These are phyloP conservation scores for Gymnogyps californianus DNA, from an alignment of 2,113 vertebrate species.

Conservation along the genomic window DNA sequence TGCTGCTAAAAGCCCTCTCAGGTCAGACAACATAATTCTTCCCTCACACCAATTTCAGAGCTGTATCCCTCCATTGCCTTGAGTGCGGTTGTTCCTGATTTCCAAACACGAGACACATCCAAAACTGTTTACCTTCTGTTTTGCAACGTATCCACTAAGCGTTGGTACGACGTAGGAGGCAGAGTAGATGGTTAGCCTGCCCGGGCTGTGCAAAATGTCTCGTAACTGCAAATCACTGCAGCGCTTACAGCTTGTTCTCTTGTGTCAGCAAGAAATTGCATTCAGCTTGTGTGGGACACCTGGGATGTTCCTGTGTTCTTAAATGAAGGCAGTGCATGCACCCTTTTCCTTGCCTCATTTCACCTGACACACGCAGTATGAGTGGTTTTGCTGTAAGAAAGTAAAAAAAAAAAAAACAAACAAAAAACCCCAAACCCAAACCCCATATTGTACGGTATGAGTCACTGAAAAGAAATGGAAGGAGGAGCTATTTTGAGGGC, in stretches of 20 bases:
- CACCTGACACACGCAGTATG: not conserved
- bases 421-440: not conserved
- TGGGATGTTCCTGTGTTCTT: not conserved
- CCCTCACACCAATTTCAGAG: not conserved
- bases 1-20: not conserved
- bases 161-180: not conserved
- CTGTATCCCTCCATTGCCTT: not conserved
- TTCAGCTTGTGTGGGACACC: not conserved
- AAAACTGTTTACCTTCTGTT: not conserved
- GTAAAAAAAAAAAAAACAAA: not conserved
- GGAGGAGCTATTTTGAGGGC: constrained; percentile 24
- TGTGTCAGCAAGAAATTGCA: not conserved
- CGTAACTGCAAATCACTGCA: not conserved
- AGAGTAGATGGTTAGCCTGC: not conserved
- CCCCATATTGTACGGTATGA: not conserved
- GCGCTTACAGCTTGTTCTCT: not conserved
- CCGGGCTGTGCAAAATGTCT: not conserved
- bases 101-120: rapidly evolving
- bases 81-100: not conserved
- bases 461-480: not conserved
- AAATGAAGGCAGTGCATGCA: rapidly evolving
- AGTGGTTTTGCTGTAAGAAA: not conserved
- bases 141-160: rapidly evolving
- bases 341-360: not conserved
- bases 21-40: not conserved